Conservation (phyloP, 2,888 invertebrate species). For the Caenorhabditis sulstoni region DNA sequence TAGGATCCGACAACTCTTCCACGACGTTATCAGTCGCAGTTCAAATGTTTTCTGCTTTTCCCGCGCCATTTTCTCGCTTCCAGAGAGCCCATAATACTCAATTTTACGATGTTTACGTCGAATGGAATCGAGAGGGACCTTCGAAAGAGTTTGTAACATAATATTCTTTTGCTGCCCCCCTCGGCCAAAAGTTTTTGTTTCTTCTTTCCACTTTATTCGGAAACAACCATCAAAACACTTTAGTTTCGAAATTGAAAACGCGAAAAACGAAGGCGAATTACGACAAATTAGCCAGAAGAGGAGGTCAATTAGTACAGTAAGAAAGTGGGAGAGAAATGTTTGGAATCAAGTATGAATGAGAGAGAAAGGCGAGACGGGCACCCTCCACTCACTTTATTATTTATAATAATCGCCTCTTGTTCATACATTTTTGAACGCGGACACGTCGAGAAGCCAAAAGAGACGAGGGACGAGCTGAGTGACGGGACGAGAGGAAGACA, state of each 20-base stretch:
- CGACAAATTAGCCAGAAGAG: not conserved
- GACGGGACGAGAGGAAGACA: too few relatives aligned
- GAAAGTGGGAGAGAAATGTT: not conserved
- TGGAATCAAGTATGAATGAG: constrained; percentile 54
- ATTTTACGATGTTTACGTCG: constrained; percentile 41
- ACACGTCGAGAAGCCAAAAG: too few relatives aligned
- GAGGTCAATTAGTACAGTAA: not conserved
- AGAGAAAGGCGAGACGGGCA: constrained; percentile 1
- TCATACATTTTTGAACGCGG: constrained; percentile 58
- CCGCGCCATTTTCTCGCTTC: too few relatives aligned
- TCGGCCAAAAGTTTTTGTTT: not conserved
- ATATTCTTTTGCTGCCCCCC: not conserved
- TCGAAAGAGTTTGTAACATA: too few relatives aligned
- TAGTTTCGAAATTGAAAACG: too few relatives aligned
- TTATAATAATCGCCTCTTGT: constrained; percentile 58
- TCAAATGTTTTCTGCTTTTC: too few relatives aligned
- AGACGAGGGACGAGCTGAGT: too few relatives aligned
- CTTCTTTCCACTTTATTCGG: too few relatives aligned
- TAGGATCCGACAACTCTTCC: not conserved
- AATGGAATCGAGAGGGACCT: too few relatives aligned
- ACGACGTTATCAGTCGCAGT: not conserved
- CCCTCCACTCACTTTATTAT: constrained; percentile 41
- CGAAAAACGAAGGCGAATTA: too few relatives aligned
- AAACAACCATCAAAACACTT: too few relatives aligned
- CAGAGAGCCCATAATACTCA: constrained; percentile 22